A percentile compares a stretch with the other conserved stretches of the same genome.
Evolutionary conservation across 2,113 vertebrate genomes (phyloP).

Genomic region (Triplophysa siluroides): DNA sequence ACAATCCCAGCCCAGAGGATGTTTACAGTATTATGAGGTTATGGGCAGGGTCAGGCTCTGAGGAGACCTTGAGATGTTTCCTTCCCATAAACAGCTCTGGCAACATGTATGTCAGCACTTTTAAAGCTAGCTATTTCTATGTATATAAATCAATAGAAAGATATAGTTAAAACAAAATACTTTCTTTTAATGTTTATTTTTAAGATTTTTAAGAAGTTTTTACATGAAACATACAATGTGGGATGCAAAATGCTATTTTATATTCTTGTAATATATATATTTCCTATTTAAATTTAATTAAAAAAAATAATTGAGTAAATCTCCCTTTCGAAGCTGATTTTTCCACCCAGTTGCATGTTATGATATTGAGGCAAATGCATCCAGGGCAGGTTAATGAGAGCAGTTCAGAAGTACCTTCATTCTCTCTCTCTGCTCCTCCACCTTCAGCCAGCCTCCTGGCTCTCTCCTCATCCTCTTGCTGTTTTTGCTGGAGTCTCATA

Average conservation of each 20-base stretch:
- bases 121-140: background rate
- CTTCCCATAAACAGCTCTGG: constrained; percentile 23
- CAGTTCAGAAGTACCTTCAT: constrained; percentile 78
- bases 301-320: too few species aligned
- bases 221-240: background rate
- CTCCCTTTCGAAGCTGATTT: too few species aligned
- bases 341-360: background rate
- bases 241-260: background rate
- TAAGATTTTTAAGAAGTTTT: background rate
- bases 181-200: background rate
- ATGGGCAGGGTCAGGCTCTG: constrained; percentile 25
- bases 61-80: constrained; percentile 29
- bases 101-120: constrained; percentile 9
- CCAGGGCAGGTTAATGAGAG: background rate
- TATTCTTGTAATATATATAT: too few species aligned
- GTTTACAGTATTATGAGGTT: constrained; percentile 39
- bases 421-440: constrained; percentile 76
- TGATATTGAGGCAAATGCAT: background rate
- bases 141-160: background rate
- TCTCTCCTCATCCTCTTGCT: constrained; percentile 91
- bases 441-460: constrained; percentile 85
- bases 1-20: constrained; percentile 31
- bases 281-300: too few species aligned
- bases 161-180: background rate
- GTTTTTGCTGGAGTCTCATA: constrained; percentile 93